Percentiles rank a stretch among this genome's conserved stretches.
phyloP scores from a whole-genome alignment of 2,113 vertebrate species.

The Bujurquina vittata region DNA sequence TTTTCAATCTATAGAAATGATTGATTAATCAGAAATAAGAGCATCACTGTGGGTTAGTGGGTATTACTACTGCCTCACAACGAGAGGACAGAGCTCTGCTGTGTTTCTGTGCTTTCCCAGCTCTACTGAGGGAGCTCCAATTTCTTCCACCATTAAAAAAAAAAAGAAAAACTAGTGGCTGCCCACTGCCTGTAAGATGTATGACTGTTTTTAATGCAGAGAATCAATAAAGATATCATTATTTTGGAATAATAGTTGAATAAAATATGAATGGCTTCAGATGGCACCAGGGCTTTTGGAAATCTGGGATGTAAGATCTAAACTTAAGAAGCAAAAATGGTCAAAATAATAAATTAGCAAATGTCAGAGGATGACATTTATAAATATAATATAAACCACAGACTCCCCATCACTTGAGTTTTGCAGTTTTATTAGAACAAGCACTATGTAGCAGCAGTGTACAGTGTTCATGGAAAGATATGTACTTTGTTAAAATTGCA shows the following conservation, averaged over 20 bases:
- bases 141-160: background rate
- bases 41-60: background rate
- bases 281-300: no score
- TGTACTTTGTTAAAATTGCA: constrained; percentile 89
- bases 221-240: no score
- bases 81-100: no score
- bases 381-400: constrained; percentile 18
- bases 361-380: background rate
- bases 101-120: background rate
- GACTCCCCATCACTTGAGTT: constrained; percentile 28
- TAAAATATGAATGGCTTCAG: no score
- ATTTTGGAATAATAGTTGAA: no score
- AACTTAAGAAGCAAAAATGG: background rate
- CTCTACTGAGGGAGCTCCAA: background rate
- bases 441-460: constrained; percentile 91
- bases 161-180: no score
- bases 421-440: constrained; percentile 90
- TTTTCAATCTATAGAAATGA: no score
- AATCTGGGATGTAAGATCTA: background rate
- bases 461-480: constrained; percentile 88
- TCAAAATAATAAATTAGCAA: background rate
- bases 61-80: background rate
- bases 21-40: no score
- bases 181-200: no score
- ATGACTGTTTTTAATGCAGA: no score